These are phyloP conservation scores for Penaeus japonicus DNA, from an alignment of 1,140 invertebrate species.

Conservation along the genomic window DNA sequence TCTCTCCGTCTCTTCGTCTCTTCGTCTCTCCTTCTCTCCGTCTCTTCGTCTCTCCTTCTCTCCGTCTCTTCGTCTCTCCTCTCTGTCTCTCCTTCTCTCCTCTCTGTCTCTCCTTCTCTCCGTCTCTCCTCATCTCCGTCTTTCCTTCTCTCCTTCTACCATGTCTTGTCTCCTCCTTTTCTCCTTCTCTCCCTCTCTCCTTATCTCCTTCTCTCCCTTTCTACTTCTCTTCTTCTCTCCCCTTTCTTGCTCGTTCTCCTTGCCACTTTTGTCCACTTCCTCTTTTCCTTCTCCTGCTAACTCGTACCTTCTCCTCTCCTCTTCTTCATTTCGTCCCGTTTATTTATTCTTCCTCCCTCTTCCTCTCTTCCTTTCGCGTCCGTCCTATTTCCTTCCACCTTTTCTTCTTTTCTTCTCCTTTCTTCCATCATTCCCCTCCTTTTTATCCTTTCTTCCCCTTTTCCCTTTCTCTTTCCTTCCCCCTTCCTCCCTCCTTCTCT, in stretches of 20 bases:
- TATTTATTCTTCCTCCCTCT: neutral
- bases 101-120: too few species aligned
- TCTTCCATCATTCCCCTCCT: too few species aligned
- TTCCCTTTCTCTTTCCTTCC: too few species aligned
- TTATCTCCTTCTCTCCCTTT: neutral
- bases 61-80: too few species aligned
- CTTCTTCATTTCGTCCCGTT: neutral
- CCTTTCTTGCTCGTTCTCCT: neutral
- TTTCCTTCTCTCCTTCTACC: neutral
- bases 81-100: too few species aligned
- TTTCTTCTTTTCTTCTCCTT: neutral
- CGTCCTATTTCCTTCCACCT: too few species aligned
- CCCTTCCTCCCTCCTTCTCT: neutral
- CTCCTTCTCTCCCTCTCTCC: too few species aligned
- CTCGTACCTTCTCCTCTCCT: neutral
- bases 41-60: neutral
- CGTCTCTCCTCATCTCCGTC: too few species aligned
- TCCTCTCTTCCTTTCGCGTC: neutral
- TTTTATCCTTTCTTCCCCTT: too few species aligned
- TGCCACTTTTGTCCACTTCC: neutral
- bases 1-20: neutral
- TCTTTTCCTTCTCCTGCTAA: neutral
- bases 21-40: neutral
- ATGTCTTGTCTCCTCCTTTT: too few species aligned
- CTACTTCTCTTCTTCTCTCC: neutral